Conservation (phyloP, 2,797 vertebrate genomes). For the Prionace glauca region DNA sequence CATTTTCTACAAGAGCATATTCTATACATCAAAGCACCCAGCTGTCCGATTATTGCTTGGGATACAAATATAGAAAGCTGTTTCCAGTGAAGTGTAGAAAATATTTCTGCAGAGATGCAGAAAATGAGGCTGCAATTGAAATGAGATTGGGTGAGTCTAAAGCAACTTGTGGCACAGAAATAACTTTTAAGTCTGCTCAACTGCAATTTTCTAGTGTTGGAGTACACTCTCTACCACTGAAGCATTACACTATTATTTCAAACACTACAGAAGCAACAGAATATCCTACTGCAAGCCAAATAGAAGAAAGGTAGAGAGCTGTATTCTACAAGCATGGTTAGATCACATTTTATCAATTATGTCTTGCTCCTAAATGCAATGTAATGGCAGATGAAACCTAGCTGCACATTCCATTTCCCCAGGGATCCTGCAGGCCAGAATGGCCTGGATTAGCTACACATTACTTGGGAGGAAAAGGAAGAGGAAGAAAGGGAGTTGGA, state of each 20-base stretch:
- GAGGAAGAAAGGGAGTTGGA: background rate
- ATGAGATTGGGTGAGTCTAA: background rate
- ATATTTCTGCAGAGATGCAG: background rate
- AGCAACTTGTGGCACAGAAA: background rate
- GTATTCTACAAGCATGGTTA: background rate
- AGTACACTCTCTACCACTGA: background rate
- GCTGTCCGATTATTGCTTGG: background rate
- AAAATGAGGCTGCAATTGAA: background rate
- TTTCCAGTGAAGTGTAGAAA: background rate
- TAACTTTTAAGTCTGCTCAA: background rate
- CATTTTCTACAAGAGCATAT: conserved; percentile 12
- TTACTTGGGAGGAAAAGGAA: background rate
- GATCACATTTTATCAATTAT: background rate
- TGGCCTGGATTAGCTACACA: background rate
- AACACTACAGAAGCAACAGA: background rate
- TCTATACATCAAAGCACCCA: background rate
- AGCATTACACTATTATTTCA: background rate
- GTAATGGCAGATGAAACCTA: background rate
- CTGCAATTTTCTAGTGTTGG: background rate
- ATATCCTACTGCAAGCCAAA: background rate
- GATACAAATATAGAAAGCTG: background rate
- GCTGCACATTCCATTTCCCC: background rate
- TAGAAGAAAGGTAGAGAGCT: background rate
- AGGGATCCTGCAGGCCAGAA: background rate
- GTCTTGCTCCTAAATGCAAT: background rate